Base-by-base conservation (phyloP, 23 tunicate species). In the Trididemnum clinides region DNA sequence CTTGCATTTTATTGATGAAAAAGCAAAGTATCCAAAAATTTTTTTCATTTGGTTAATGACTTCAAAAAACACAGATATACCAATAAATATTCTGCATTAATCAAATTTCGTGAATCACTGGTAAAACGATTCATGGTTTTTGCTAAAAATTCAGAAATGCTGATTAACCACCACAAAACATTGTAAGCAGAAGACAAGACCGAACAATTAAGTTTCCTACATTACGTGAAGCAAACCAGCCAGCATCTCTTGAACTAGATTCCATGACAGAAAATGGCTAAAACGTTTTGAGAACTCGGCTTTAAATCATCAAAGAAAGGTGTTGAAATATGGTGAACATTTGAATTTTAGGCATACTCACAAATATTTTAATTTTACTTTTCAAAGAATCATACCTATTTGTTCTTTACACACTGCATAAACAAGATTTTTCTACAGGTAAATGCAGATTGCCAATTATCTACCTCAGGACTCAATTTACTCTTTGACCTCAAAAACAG, bases 201-300 rank as follows among this genome's bases (percentile, higher is more conserved):
- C 10, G 31, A 31, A 37, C 30, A 5, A 23, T 66, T 4, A 6
- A 66, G 37, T 29, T 66, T 66, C 37, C 31, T 32, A 66, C 30
- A 28, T 20, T 29, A 31, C 75, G 30, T 6, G 18, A 66, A 66
- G 31, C 36, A 3, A 66, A 66, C 37, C 75, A 66, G 31, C 75
- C 75, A 66, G 75, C 75, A 29, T 66, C 75, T 66, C 75, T 66
- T 66, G 75, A 37, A 66, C 75, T 37, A n/a, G n/a, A n/a, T n/a
- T n/a, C 22, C 75, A 29, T 66, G 75, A 66, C 31, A 3, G 7
- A 66, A 66, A 66, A 66, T 29, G 75, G 22, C 5, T 29, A 23
- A 66, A 31, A 66, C 75, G 75, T 4, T 5, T 66, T 23, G 31
- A 30, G 37, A 66, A 66, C 37, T 29, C 12, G 2, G 75, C 75